Base-by-base conservation (phyloP, 2,113 vertebrate genomes). In the Apus apus region DNA sequence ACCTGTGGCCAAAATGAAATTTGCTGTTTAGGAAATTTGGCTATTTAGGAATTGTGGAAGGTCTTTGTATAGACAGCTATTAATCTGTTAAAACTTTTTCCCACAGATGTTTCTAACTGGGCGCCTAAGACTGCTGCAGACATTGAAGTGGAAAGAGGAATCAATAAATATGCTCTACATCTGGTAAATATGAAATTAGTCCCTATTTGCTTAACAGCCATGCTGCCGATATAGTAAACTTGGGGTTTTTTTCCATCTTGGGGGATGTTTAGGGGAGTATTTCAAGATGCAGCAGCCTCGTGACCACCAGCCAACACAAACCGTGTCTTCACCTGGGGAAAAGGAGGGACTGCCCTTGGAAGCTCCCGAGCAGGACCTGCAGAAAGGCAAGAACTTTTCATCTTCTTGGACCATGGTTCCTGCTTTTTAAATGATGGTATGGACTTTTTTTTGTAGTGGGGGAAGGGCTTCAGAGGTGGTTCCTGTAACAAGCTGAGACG, bases 301-400 rank as follows among this genome's bases (percentile, higher is more conserved):
- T 12, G 67, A 96, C 64, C 61, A 46, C 15, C 87, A 67, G 5
- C 64, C 89, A 77, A 53, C 83, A 45, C 95, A 96, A 92, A 57
- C 27, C 25, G 6, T 58, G 36, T 27, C 83, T 71, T 76, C 90
- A 25, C 22, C 43, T 5, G 51, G 19, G 45, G 83, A 97, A 74
- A 97, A 96, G 17, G 87, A 97, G n/a, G 58, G 91, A 26, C 73
- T 82, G 30, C 56, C 94, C 72, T 62, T 85, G 94, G 95, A 98
- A 96, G 85, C 56, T 77, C 71, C 95, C 11, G 72, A 83, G 17
- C 46, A 43, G 65, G 95, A 97, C 84, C 70, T 97, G 38, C 96
- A 98, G 93, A 97, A 98, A 98, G 98, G 97, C 91, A 97, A 97
- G 97, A 78, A 73, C 58, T 65, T 91, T 80, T 84, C 10, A 19